Conservation (phyloP, 2,113 vertebrate genomes). For the Stomatorhinus ivindoensis region DNA sequence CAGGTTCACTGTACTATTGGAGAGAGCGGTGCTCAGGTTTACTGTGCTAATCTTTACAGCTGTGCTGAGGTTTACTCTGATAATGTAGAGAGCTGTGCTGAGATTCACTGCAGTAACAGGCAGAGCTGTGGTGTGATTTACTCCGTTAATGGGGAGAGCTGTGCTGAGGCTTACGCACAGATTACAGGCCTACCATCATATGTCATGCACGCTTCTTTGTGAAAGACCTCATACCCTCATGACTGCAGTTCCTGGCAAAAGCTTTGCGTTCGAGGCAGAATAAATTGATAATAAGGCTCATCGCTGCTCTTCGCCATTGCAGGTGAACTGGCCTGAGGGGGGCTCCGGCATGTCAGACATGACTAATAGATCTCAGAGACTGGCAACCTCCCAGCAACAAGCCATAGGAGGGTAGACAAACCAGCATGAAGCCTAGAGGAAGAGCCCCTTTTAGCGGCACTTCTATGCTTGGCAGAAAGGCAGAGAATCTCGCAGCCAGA, state of each 20-base stretch:
- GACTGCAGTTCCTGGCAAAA: background rate
- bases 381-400: background rate
- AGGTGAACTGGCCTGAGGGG: constrained; percentile 9
- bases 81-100: background rate
- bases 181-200: background rate
- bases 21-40: background rate
- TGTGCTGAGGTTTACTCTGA: background rate
- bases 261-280: background rate
- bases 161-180: background rate
- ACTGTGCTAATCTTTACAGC: background rate
- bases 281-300: constrained; percentile 4
- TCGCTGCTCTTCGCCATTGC: background rate
- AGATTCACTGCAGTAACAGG: background rate
- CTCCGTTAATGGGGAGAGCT: background rate
- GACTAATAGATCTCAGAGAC: background rate
- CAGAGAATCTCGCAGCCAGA: background rate
- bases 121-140: background rate
- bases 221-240: background rate
- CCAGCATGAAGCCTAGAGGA: background rate
- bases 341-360: background rate
- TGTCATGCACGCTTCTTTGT: background rate
- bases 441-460: background rate
- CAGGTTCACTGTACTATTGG: background rate
- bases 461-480: background rate
- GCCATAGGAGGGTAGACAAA: background rate